Evolutionary conservation across 2,797 vertebrate genomes (phyloP).

Genomic region (Anableps anableps): DNA sequence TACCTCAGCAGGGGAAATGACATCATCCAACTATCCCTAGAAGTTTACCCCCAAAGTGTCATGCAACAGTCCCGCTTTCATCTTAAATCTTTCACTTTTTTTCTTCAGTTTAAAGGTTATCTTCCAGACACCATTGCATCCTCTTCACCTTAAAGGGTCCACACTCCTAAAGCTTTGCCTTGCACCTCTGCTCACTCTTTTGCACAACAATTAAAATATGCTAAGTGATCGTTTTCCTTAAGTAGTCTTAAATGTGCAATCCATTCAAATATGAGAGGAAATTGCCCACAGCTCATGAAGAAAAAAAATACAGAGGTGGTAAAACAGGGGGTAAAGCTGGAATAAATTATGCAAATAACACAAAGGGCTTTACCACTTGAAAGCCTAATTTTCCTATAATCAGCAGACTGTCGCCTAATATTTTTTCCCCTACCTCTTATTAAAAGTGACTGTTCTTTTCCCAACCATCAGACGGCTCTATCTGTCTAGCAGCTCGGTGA

Average conservation of each 20-base stretch:
- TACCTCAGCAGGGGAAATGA: slow-evolving; percentile 6
- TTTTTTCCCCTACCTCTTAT: slow-evolving; percentile 96
- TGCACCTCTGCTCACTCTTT: slow-evolving; percentile 89
- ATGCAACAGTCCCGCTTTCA: background rate
- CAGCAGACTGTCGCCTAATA: slow-evolving; percentile 99
- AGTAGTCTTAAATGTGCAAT: slow-evolving; percentile 99
- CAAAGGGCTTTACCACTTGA: slow-evolving; percentile 99
- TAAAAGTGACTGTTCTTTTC: slow-evolving; percentile 99
- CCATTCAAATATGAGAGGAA: slow-evolving; percentile 99
- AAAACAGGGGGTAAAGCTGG: slow-evolving; percentile 70
- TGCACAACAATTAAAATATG: slow-evolving; percentile 99
- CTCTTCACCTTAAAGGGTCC: slow-evolving; percentile 78
- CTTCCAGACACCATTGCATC: slow-evolving; percentile 59
- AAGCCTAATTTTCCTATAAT: slow-evolving; percentile 99
- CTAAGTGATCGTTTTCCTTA: slow-evolving; percentile 99
- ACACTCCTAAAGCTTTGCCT: slow-evolving; percentile 85
- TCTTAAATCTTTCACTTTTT: background rate
- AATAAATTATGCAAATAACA: slow-evolving; percentile 99
- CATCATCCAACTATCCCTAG: background rate
- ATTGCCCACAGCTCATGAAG: slow-evolving; percentile 96
- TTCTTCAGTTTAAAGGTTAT: slow-evolving; percentile 71
- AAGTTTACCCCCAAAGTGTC: slow-evolving; percentile 13
- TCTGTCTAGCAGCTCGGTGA: slow-evolving; percentile 89
- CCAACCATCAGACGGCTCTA: slow-evolving; percentile 95
- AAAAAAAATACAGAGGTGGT: slow-evolving; percentile 73